A percentile compares a stretch with the other conserved stretches of the same genome.
These are phyloP conservation scores for Ellobius talpinus DNA, from an alignment of 2,113 vertebrate species.

Conservation along the genomic window DNA sequence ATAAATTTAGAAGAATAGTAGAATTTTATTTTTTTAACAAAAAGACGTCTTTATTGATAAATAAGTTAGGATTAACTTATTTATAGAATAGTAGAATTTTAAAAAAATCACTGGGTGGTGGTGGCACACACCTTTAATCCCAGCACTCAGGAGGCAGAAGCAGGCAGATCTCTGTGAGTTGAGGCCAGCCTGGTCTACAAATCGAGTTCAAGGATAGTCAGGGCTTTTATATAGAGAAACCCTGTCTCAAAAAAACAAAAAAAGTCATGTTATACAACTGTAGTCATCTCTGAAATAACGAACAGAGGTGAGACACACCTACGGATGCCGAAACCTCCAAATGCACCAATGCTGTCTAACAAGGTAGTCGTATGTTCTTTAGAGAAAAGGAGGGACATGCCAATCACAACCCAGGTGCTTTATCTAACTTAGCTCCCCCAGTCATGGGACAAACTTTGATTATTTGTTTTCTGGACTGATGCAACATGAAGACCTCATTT, in stretches of 20 bases:
- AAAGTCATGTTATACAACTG: neutral
- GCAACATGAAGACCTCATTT: neutral
- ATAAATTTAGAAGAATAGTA: neutral
- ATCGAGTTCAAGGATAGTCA: neutral
- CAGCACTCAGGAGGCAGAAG: too few relatives aligned
- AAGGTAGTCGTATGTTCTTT: neutral
- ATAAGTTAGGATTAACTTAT: too few relatives aligned
- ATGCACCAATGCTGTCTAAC: neutral
- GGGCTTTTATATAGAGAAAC: neutral
- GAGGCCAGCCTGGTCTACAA: neutral
- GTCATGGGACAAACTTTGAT: neutral
- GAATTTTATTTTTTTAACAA: too few relatives aligned
- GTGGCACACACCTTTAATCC: too few relatives aligned
- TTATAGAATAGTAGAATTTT: neutral
- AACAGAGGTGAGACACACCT: neutral
- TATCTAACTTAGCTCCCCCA: neutral
- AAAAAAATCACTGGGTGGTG: too few relatives aligned
- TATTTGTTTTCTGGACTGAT: neutral
- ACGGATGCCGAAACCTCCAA: neutral
- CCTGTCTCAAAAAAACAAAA: neutral
- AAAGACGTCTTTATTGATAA: too few relatives aligned
- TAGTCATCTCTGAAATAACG: neutral
- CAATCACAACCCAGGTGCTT: neutral
- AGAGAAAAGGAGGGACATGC: neutral
- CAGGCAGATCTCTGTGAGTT: too few relatives aligned